phyloP scores from a whole-genome alignment of 2,797 vertebrate genomes.

The Smutsia temminckii region DNA sequence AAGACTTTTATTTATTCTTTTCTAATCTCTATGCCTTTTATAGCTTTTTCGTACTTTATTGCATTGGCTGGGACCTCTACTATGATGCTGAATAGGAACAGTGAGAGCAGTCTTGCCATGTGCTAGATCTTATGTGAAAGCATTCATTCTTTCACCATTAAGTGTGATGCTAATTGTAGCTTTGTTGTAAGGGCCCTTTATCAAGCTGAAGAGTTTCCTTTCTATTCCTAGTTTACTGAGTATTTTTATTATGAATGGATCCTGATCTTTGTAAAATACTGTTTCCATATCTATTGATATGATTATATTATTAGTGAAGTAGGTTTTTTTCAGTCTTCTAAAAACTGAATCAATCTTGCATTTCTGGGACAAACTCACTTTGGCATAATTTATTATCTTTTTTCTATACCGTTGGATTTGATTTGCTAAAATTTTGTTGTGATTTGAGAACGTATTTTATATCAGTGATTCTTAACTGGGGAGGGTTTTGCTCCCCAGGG shows the following conservation, averaged over 20 bases:
- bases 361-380: not conserved
- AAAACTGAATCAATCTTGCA: not conserved
- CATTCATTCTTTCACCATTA: not conserved
- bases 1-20: not conserved
- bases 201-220: not conserved
- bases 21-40: not conserved
- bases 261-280: not conserved
- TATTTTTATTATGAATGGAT: not conserved
- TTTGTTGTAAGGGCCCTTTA: not conserved
- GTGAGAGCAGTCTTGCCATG: not conserved
- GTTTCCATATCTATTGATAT: not conserved
- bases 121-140: not conserved
- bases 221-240: not conserved
- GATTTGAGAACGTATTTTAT: not conserved
- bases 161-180: not conserved
- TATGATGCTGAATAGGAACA: not conserved
- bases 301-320: not conserved
- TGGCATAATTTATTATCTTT: not conserved
- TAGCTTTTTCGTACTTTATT: not conserved
- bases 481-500: not conserved
- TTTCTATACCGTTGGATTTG: not conserved
- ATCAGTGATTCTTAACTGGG: not conserved
- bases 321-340: not conserved
- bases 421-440: not conserved
- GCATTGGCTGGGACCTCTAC: not conserved